Base-by-base conservation (phyloP, 2,888 invertebrate genomes). In the Eledone cirrhosa region DNA sequence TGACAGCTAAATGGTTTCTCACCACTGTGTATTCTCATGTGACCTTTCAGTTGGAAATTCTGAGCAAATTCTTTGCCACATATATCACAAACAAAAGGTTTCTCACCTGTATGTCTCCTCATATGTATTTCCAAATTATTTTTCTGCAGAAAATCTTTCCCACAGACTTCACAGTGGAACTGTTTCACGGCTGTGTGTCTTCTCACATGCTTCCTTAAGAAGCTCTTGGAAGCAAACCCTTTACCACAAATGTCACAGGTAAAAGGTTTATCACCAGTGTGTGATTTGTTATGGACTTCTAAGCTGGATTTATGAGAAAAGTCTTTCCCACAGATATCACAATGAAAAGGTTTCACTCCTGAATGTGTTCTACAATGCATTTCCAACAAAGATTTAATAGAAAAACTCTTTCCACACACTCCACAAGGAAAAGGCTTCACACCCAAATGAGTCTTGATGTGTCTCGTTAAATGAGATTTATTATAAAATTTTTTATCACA, bases 281-380 rank as follows among this genome's bases (percentile, higher is more conserved):
- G 87, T 48, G 84, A 86, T 78, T 87, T 87, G 22, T 85, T 77
- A 80, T 87, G 87, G 77, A 86, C 86, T 3, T 79, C 67, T 27
- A 82, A 84, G 48, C 84, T 84, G 24, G 83, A 78, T 59, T 84
- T 85, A 78, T 80, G 80, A 48, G 81, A 79, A 77, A 83, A 84
- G 24, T 81, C 80, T 33, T 83, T 82, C 7, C 83, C 85, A 79
- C 87, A 87, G 74, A 80, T 83, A 1, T 78, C 80, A 78, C 87
- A 87, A 1, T 41, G 41, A 41, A 41, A 41, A 0, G 41, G 41
- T 41, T 41, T 41, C 41, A 41, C 41, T 5, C 41, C 41, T 41
- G 41, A 41, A 41, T 41, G 41, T 11, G 41, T 41, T 41, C 41
- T 41, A 41, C 41, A 41, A 41, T 41, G 41, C 41, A 41, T 41